Conservation (phyloP, 2,888 invertebrate species). For the Tiliacea aurago region DNA sequence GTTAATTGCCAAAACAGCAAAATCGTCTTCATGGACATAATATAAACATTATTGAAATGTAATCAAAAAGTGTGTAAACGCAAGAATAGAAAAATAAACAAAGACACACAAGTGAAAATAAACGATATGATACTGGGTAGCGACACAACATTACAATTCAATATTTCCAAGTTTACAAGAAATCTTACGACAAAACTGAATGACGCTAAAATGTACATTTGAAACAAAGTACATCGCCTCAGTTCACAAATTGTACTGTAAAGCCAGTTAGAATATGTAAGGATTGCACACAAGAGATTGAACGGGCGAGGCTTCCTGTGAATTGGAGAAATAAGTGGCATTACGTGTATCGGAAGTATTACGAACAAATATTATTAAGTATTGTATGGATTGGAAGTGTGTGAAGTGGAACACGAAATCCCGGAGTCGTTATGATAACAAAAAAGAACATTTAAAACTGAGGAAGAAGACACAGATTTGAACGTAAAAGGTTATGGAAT, state of each 20-base stretch:
- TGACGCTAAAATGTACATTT: slow-evolving; percentile 21
- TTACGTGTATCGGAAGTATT: slow-evolving; percentile 51
- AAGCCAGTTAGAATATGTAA: slow-evolving; percentile 56
- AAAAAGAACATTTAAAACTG: background rate
- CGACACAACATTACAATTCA: background rate
- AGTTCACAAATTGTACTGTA: slow-evolving; percentile 47
- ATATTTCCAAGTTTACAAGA: background rate
- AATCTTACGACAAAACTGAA: background rate
- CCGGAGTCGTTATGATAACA: background rate
- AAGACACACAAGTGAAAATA: background rate
- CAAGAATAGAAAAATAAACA: background rate
- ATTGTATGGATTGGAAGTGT: slow-evolving; percentile 25
- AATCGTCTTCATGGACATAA: no score
- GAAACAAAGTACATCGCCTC: slow-evolving; percentile 45
- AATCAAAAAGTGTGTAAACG: no score
- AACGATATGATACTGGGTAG: background rate
- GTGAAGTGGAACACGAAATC: background rate
- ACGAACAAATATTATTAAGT: slow-evolving; percentile 46
- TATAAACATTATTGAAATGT: no score
- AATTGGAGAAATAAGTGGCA: slow-evolving; percentile 61
- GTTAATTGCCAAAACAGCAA: no score
- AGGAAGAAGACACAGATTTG: background rate
- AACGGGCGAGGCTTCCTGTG: slow-evolving; percentile 53
- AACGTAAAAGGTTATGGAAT: background rate
- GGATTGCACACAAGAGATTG: slow-evolving; percentile 64